Evolutionary conservation across 2,113 vertebrate genomes (phyloP).

Genomic region (Aptenodytes forsteri): DNA sequence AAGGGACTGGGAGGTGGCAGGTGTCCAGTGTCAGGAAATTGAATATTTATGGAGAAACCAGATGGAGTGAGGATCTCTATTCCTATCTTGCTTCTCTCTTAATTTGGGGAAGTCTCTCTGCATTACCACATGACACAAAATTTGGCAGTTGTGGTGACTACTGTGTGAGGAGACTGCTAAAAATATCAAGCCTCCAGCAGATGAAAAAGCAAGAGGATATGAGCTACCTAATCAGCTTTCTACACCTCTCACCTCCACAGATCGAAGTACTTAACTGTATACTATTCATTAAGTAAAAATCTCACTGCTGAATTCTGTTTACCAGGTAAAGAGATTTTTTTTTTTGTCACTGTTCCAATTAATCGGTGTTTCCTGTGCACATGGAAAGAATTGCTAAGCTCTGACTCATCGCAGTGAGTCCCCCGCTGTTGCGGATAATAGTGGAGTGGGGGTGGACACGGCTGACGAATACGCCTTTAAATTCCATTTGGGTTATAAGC

Average conservation of each 20-base stretch:
- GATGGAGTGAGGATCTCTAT: not conserved
- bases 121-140: not conserved
- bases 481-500: not conserved
- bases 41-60: not conserved
- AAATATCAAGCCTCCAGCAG: not conserved
- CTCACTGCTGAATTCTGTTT: conserved; percentile 31
- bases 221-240: conserved; percentile 26
- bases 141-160: not conserved
- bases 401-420: not conserved
- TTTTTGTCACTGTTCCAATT: conserved; percentile 9
- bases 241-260: not conserved
- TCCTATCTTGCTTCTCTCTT: not conserved
- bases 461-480: conserved; percentile 12
- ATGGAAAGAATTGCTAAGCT: conserved; percentile 15
- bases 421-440: not conserved
- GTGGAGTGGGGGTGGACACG: not conserved
- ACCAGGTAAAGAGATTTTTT: not conserved
- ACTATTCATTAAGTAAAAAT: conserved; percentile 37
- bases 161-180: conserved; percentile 2
- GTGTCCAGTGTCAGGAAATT: not conserved
- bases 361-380: conserved; percentile 35
- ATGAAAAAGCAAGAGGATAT: not conserved
- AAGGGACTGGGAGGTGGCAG: not conserved
- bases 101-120: not conserved
- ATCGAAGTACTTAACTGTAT: not conserved